phyloP scores from a whole-genome alignment of 2,113 vertebrate species.

The Silurus meridionalis region DNA sequence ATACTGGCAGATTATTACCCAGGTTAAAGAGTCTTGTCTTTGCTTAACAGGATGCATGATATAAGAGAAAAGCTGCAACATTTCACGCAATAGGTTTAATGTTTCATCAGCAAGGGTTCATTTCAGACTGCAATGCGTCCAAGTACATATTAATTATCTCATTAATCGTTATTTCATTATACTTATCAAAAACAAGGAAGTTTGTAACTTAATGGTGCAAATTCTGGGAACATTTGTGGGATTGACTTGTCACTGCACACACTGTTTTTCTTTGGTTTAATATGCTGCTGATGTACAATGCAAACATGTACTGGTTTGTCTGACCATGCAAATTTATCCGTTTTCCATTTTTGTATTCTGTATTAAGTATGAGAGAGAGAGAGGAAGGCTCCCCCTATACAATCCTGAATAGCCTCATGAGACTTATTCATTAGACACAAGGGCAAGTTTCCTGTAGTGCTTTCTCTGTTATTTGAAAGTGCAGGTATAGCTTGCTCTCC shows the following conservation, averaged over 20 bases:
- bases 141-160: background rate
- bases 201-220: background rate
- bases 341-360: too few species aligned
- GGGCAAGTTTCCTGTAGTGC: background rate
- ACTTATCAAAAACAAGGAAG: background rate
- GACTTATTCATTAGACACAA: conserved; percentile 9
- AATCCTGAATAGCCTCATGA: conserved; percentile 16
- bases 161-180: background rate
- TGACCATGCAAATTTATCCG: background rate
- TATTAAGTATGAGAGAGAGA: too few species aligned
- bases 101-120: background rate
- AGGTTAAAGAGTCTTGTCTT: background rate
- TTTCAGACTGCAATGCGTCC: background rate
- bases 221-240: background rate
- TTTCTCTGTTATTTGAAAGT: conserved; percentile 3
- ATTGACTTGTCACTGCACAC: background rate
- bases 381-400: background rate
- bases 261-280: background rate
- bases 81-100: background rate
- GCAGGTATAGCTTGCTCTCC: background rate
- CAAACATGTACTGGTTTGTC: background rate
- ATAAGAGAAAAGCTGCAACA: background rate
- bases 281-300: background rate
- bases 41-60: background rate
- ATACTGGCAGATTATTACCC: background rate